phyloP scores from a whole-genome alignment of 2,113 vertebrate genomes.

The Neolamprologus fasciatus region DNA sequence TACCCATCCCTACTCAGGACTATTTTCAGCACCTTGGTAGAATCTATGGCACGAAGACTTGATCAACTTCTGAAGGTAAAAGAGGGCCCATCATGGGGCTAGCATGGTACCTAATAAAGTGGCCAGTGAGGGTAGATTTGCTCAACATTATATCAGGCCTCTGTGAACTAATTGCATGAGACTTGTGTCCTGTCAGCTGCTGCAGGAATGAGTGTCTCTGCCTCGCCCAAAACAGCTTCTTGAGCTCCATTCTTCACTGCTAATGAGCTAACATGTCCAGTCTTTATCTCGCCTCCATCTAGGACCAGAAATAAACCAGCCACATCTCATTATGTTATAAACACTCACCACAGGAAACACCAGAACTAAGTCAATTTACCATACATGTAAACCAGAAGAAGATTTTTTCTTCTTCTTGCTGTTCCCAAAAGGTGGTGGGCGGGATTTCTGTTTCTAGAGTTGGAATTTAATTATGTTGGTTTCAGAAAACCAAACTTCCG shows the following conservation, averaged over 20 bases:
- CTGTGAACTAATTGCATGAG: background rate
- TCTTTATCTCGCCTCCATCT: background rate
- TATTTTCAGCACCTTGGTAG: background rate
- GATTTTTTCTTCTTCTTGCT: background rate
- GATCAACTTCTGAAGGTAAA: background rate
- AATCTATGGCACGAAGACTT: background rate
- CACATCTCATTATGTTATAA: constrained; percentile 18
- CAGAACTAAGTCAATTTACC: background rate
- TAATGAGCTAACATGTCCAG: background rate
- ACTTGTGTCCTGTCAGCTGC: background rate
- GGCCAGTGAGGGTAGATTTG: background rate
- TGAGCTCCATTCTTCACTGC: background rate
- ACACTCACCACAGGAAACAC: constrained; percentile 20
- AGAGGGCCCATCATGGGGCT: background rate
- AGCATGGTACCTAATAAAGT: background rate
- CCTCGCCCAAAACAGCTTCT: background rate
- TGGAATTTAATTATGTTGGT: constrained; percentile 55
- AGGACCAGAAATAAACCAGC: constrained; percentile 8
- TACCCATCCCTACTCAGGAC: no score
- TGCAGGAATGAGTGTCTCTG: background rate
- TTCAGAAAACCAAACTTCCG: constrained; percentile 58
- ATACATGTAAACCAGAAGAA: constrained; percentile 13
- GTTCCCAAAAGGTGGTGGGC: background rate
- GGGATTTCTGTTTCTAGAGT: constrained; percentile 21
- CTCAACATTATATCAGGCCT: background rate